Conservation (phyloP, 2,888 invertebrate species). For the Xestia c-nigrum region DNA sequence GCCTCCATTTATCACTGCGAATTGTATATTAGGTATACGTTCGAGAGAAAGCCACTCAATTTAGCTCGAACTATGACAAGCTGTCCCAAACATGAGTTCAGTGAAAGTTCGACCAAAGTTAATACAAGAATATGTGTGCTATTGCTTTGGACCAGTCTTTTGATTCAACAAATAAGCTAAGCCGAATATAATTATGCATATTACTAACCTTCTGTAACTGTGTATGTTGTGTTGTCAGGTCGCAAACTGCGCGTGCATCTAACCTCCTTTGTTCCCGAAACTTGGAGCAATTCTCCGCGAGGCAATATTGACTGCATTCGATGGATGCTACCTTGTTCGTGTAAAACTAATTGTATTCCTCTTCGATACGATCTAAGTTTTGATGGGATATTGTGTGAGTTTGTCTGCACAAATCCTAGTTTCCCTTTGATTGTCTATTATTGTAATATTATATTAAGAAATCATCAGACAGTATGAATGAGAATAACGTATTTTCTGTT, state of each 20-base stretch:
- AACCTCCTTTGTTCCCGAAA: conserved; percentile 54
- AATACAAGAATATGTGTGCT: neutral
- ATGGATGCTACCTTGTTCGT: conserved; percentile 37
- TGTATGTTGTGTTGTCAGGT: neutral
- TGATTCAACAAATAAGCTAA: neutral
- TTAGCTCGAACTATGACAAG: neutral
- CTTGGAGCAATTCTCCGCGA: conserved; percentile 48
- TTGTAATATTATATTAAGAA: neutral
- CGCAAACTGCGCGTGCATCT: conserved; percentile 41
- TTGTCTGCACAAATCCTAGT: conserved; percentile 3
- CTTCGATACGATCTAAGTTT: conserved; percentile 20
- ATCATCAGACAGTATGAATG: neutral
- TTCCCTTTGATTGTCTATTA: conserved; percentile 2
- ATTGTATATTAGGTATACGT: neutral
- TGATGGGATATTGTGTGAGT: conserved; percentile 11
- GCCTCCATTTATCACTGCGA: neutral
- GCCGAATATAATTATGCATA: neutral
- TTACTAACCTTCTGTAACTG: neutral
- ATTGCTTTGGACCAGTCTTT: neutral
- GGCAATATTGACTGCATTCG: conserved; percentile 58
- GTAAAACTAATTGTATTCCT: conserved; percentile 52
- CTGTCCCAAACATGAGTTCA: neutral
- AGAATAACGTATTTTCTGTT: neutral
- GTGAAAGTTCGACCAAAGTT: neutral
- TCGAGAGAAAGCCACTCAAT: neutral